Percentiles rank a stretch among this genome's conserved stretches.
Evolutionary conservation across 2,113 vertebrate species (phyloP).

Genomic region (Heptranchias perlo): DNA sequence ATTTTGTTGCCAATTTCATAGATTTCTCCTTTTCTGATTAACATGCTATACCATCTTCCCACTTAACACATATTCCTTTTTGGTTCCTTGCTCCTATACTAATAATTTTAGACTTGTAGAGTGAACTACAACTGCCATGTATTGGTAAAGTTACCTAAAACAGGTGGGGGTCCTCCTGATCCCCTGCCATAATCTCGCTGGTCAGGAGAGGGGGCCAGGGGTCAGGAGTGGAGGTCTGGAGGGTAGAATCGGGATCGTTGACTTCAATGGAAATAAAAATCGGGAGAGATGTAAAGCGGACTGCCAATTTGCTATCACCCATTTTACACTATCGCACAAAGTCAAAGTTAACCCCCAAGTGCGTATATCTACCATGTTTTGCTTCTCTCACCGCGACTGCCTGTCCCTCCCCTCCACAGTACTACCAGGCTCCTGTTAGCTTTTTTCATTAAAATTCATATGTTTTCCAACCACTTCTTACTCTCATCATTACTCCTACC

Average conservation of each 20-base stretch:
- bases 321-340: no score
- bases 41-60: neutral
- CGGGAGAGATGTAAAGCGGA: no score
- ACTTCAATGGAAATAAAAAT: no score
- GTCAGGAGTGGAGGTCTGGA: neutral
- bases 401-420: no score
- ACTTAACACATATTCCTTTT: neutral
- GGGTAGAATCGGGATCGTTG: neutral
- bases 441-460: no score
- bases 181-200: neutral
- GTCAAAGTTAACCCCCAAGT: no score
- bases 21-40: neutral
- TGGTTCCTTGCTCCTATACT: neutral
- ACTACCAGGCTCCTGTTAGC: no score
- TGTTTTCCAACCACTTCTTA: no score
- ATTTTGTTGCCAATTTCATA: neutral
- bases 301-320: no score
- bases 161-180: neutral
- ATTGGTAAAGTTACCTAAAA: neutral
- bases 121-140: neutral
- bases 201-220: neutral
- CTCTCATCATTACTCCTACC: neutral
- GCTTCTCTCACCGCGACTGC: no score
- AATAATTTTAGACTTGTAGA: neutral
- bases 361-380: no score